Conservation (phyloP, 2,888 invertebrate species). For the Mythimna vitellina region DNA sequence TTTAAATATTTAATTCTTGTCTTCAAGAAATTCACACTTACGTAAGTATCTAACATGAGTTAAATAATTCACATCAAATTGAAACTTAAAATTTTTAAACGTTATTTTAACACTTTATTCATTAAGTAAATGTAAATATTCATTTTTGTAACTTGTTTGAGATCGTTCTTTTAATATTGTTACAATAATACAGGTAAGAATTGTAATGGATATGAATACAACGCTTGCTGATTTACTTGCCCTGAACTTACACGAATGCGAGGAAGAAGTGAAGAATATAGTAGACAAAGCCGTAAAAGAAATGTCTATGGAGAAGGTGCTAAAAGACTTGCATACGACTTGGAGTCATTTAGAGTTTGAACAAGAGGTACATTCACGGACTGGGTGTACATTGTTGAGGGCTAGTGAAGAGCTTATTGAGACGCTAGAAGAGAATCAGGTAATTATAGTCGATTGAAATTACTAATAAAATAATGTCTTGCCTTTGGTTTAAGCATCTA, state of each 20-base stretch:
- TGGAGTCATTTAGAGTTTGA: slow-evolving; percentile 98
- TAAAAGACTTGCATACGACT: slow-evolving; percentile 96
- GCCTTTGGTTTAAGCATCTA: not conserved
- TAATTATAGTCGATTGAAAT: slow-evolving; percentile 66
- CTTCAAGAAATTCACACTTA: slow-evolving; percentile 24
- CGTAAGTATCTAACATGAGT: slow-evolving; percentile 48
- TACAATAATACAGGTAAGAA: slow-evolving; percentile 93
- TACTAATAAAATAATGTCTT: no score
- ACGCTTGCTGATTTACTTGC: slow-evolving; percentile 97
- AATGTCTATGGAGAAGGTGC: slow-evolving; percentile 99
- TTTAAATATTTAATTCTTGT: slow-evolving; percentile 22
- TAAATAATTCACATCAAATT: slow-evolving; percentile 13
- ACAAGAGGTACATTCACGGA: slow-evolving; percentile 96
- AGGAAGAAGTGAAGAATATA: slow-evolving; percentile 99
- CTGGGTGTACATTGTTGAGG: slow-evolving; percentile 95
- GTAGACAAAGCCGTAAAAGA: slow-evolving; percentile 99
- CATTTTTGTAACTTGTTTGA: not conserved
- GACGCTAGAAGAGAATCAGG: slow-evolving; percentile 99
- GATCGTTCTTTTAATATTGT: not conserved
- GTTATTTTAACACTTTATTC: not conserved
- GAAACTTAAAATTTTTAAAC: slow-evolving; percentile 22
- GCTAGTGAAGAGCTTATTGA: slow-evolving; percentile 99
- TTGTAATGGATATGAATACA: slow-evolving; percentile 98
- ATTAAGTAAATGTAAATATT: slow-evolving; percentile 23
- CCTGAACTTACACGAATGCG: slow-evolving; percentile 98